A percentile compares a stretch with the other conserved stretches of the same genome.
phyloP scores from a whole-genome alignment of 2,113 vertebrate genomes.

The Colius striatus region DNA sequence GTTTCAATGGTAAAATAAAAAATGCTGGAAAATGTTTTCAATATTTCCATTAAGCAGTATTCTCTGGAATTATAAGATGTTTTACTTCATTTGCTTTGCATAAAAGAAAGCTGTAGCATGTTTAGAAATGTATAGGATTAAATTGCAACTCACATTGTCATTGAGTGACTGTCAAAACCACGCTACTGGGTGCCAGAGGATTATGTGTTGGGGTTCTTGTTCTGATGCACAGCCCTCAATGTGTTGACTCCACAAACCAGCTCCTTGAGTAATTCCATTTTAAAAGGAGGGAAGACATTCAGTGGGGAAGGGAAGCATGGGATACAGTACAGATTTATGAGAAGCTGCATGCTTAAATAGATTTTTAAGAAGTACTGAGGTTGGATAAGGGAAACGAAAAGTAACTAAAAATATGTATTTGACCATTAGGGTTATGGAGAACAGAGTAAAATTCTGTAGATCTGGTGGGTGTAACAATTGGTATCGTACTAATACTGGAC shows the following conservation, averaged over 20 bases:
- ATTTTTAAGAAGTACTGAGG: not conserved
- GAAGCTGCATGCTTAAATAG: not conserved
- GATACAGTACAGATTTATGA: not conserved
- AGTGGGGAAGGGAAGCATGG: not conserved
- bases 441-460: not conserved
- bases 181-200: not conserved
- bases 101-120: not conserved
- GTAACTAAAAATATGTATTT: not conserved
- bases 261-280: not conserved
- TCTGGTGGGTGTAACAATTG: not conserved
- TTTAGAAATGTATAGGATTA: not conserved
- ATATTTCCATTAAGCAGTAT: slow-evolving; percentile 49
- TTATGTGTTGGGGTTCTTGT: not conserved
- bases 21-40: slow-evolving; percentile 47
- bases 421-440: not conserved
- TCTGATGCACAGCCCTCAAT: not conserved
- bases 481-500: not conserved
- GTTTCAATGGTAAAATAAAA: slow-evolving; percentile 58
- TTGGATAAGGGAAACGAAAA: not conserved
- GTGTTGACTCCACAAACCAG: not conserved
- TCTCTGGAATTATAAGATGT: slow-evolving; percentile 10
- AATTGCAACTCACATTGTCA: not conserved
- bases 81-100: slow-evolving; percentile 26
- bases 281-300: not conserved
- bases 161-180: not conserved